Percentiles rank a stretch among this genome's conserved stretches.
Conservation (phyloP, 2,797 vertebrate genomes). For the Craterocephalus amniculus region DNA sequence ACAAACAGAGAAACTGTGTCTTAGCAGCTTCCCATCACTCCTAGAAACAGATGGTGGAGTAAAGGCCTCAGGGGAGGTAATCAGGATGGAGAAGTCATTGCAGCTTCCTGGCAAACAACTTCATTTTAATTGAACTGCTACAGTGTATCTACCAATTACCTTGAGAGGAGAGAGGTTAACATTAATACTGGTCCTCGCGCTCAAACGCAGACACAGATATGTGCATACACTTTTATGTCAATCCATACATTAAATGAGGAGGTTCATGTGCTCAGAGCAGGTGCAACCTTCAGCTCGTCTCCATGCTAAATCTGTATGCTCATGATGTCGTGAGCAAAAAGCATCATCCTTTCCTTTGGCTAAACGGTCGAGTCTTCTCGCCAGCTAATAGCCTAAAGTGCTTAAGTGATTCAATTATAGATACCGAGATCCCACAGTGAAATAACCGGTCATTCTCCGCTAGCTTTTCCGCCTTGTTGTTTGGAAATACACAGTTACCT, state of each 20-base stretch:
- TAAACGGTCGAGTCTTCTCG: slow-evolving; percentile 44
- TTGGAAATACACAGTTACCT: slow-evolving; percentile 36
- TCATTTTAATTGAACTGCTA: slow-evolving; percentile 48
- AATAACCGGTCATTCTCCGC: slow-evolving; percentile 67
- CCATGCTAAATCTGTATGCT: slow-evolving; percentile 53
- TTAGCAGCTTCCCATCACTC: slow-evolving; percentile 54
- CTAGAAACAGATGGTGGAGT: slow-evolving; percentile 62
- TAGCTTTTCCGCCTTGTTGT: slow-evolving; percentile 44
- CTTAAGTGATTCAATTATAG: slow-evolving; percentile 80
- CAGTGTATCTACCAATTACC: slow-evolving; percentile 47
- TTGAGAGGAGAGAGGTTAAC: slow-evolving; percentile 25
- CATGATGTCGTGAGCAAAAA: slow-evolving; percentile 41
- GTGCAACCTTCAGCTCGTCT: slow-evolving; percentile 24
- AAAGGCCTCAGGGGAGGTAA: slow-evolving; percentile 47
- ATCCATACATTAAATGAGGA: slow-evolving; percentile 7
- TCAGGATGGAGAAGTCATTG: slow-evolving; percentile 48
- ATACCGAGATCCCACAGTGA: slow-evolving; percentile 69
- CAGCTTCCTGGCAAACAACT: slow-evolving; percentile 44
- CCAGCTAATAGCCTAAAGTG: slow-evolving; percentile 65
- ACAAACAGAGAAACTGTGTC: slow-evolving; percentile 50
- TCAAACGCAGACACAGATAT: slow-evolving; percentile 13
- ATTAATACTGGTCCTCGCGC: slow-evolving; percentile 11
- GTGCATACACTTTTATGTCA: slow-evolving; percentile 4
- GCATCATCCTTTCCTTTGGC: slow-evolving; percentile 41
- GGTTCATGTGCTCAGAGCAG: slow-evolving; percentile 13